Conservation (phyloP, 1,140 invertebrate species). For the Eubasilissa regina region DNA sequence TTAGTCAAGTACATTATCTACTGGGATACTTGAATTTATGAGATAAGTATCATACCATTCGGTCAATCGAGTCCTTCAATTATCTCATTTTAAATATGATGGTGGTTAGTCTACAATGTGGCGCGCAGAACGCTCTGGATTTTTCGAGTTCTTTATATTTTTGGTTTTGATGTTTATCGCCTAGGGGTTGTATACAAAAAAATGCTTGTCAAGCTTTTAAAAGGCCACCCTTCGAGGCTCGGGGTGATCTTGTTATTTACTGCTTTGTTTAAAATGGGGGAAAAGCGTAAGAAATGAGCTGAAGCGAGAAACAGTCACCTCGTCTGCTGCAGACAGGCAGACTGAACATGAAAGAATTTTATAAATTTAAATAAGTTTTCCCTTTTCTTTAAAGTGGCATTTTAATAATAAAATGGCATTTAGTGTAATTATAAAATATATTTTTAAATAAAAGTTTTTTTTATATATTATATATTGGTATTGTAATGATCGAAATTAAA, state of each 20-base stretch:
- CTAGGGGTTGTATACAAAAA: conserved; percentile 29
- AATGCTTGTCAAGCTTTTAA: conserved; percentile 42
- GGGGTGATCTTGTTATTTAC: conserved; percentile 41
- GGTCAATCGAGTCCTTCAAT: too few species aligned
- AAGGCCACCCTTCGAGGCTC: conserved; percentile 23
- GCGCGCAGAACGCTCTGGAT: neutral
- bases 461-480: too few species aligned
- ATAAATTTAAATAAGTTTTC: too few species aligned
- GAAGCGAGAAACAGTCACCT: neutral
- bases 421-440: too few species aligned
- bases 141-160: conserved; percentile 2
- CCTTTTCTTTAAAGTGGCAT: too few species aligned
- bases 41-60: neutral
- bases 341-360: conserved; percentile 17
- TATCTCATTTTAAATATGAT: neutral
- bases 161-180: conserved; percentile 41
- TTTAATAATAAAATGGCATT: too few species aligned
- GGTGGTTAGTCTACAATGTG: neutral
- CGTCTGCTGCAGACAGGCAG: conserved; percentile 18
- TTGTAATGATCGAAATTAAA: too few species aligned
- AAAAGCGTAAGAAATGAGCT: conserved; percentile 31
- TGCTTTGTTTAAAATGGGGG: conserved; percentile 35
- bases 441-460: too few species aligned
- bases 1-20: too few species aligned
- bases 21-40: too few species aligned